Conservation (phyloP, 2,797 vertebrate genomes). For the Cheirogaleus major region DNA sequence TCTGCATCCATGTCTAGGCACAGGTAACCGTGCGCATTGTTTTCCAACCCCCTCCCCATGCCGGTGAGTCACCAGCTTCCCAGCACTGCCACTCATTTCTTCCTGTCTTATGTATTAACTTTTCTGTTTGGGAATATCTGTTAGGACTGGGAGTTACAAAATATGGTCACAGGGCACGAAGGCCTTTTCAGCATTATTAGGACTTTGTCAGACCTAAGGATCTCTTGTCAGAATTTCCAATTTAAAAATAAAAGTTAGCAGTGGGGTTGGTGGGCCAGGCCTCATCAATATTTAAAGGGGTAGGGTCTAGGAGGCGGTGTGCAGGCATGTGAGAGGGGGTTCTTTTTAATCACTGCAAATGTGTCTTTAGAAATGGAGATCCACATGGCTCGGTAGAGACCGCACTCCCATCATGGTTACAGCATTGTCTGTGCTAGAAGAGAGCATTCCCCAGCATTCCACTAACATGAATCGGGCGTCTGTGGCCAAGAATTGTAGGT, state of each 20-base stretch:
- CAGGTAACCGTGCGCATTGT: not conserved
- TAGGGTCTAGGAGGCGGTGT: not conserved
- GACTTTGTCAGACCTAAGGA: not conserved
- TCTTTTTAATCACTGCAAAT: not conserved
- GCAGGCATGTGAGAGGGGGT: not conserved
- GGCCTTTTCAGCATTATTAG: not conserved
- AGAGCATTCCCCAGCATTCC: not conserved
- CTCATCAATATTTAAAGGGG: too few relatives aligned
- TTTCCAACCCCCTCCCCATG: not conserved
- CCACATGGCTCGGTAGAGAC: not conserved
- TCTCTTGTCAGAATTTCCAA: not conserved
- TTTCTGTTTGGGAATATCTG: not conserved
- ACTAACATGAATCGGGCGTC: not conserved
- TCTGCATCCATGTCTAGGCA: not conserved
- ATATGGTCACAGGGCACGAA: not conserved
- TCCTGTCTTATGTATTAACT: not conserved
- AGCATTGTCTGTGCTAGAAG: not conserved
- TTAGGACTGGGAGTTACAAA: not conserved
- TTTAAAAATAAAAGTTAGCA: not conserved
- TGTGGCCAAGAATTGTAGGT: not conserved
- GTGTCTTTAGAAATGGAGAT: not conserved
- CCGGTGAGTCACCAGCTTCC: not conserved
- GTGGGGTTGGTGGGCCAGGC: too few relatives aligned
- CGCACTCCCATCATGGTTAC: not conserved
- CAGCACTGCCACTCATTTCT: not conserved